A percentile compares a stretch with the other conserved stretches of the same genome.
These are phyloP conservation scores for Tinea pellionella DNA, from an alignment of 2,888 invertebrate genomes.

Conservation along the genomic window DNA sequence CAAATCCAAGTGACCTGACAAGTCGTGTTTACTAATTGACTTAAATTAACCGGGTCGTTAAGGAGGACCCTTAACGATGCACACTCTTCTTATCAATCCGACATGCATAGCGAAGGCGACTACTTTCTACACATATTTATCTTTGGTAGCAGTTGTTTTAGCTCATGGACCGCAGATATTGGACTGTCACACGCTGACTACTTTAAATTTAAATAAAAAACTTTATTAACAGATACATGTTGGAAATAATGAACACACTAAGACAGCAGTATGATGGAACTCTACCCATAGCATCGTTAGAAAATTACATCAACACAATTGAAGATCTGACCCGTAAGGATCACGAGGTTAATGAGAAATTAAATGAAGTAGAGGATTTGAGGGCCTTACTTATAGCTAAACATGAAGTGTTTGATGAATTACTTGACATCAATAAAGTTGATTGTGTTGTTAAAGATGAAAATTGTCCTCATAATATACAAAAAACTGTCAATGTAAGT, in stretches of 20 bases:
- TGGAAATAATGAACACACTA: constrained; percentile 44
- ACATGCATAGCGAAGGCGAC: too few relatives aligned
- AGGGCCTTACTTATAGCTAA: constrained; percentile 42
- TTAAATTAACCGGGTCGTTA: too few relatives aligned
- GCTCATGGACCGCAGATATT: too few relatives aligned
- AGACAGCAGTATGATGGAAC: constrained; percentile 56
- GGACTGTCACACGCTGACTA: too few relatives aligned
- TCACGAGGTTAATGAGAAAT: constrained; percentile 35
- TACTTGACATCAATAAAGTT: constrained; percentile 38
- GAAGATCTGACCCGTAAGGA: constrained; percentile 42
- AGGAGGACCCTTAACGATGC: too few relatives aligned
- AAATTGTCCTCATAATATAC: constrained; percentile 44
- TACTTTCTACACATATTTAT: too few relatives aligned
- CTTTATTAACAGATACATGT: constrained; percentile 40
- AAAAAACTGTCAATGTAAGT: constrained; percentile 39
- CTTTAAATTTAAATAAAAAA: not conserved
- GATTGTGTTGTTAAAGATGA: constrained; percentile 42
- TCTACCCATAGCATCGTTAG: constrained; percentile 43
- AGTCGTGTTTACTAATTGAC: too few relatives aligned
- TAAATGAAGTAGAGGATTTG: constrained; percentile 49
- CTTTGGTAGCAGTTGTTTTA: too few relatives aligned
- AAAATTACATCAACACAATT: constrained; percentile 42
- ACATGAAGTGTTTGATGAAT: constrained; percentile 47
- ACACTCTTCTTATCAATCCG: too few relatives aligned
- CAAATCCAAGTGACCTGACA: too few relatives aligned